Evolutionary conservation across 2,888 invertebrate species (phyloP).

Genomic region (Gortyna flavago): DNA sequence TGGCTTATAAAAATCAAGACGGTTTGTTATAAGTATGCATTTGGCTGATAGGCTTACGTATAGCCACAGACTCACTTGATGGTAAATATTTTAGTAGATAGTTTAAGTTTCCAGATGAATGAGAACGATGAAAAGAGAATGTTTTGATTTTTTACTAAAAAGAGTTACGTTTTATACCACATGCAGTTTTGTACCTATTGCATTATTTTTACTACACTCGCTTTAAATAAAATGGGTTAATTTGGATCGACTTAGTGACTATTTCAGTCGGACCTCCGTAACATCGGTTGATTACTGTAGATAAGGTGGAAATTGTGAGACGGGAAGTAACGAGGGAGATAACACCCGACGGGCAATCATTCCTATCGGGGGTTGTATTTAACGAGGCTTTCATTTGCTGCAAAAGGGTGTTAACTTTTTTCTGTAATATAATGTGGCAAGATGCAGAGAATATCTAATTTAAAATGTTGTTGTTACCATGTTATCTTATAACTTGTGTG

Average conservation of each 20-base stretch:
- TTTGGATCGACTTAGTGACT: conserved; percentile 12
- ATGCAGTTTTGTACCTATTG: too few species aligned
- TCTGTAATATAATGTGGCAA: background rate
- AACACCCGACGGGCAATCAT: conserved; percentile 29
- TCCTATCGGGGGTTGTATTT: conserved; percentile 28
- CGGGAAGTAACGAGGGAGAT: conserved; percentile 38
- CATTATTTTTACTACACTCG: background rate
- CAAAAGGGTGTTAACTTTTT: conserved; percentile 4
- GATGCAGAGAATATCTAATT: background rate
- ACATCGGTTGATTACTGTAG: conserved; percentile 23
- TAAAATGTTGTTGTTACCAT: background rate
- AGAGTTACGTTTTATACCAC: too few species aligned
- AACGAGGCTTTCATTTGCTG: conserved; percentile 31
- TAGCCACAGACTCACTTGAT: background rate
- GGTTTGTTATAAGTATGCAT: background rate
- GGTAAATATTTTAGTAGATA: too few species aligned
- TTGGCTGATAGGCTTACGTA: background rate
- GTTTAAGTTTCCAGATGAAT: background rate
- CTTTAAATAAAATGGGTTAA: conserved; percentile 21
- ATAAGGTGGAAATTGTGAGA: conserved; percentile 31
- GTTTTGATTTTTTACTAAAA: too few species aligned
- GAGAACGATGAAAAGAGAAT: background rate
- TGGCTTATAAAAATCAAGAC: background rate
- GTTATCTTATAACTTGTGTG: background rate
- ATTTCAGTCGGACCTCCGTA: conserved; percentile 23